Base-by-base conservation (phyloP, 2,113 vertebrate genomes). In the Tursiops truncatus region DNA sequence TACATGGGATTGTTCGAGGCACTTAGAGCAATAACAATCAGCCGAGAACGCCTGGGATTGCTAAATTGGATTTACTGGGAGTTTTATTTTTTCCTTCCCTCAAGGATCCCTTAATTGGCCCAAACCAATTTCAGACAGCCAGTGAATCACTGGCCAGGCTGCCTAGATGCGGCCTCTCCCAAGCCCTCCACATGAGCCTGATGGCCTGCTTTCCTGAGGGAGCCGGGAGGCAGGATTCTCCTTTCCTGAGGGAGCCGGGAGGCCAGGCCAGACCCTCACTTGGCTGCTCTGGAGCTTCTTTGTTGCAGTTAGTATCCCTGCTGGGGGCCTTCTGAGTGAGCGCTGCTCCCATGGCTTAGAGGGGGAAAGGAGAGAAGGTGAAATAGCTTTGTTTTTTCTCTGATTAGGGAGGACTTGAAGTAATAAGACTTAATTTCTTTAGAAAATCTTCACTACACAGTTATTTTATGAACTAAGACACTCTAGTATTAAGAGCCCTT, bases 21-120 rank as follows among this genome's bases (percentile, higher is more conserved):
- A 74, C 83, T 96, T 94, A 88, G 88, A 92, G 77, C 47, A 96
- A 1, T 63, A 90, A 90, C n/a, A 76, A 23, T 96, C 77, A 63
- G 58, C 88, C 74, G 60, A 89, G 80, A 70, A 58, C 21, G 20
- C 88, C 67, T 94, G 91, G 47, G 84, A 73, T 63, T 79, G 93
- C 88, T 89, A 68, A 96, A 79, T 94, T 96, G 81, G 53, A 86
- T 97, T 98, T 94, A 82, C 53, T 71, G 47, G 68, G 67, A 63
- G 0, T 47, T 92, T 96, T 94, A 9, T 79, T 89, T 97, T 93
- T 90, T 62, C 38, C 36, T 92, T 90, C 18, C 74, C 53, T 94
- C 53, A 87, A 94, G 83, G 74, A 96, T 94, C 74, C 58, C 53
- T 63, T 97, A 88, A 97, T 81, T 97, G 89, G 73, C 74, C 76